A percentile compares a stretch with the other conserved stretches of the same genome.
Conservation (phyloP, 2,113 vertebrate species). For the Nettapus auritus region DNA sequence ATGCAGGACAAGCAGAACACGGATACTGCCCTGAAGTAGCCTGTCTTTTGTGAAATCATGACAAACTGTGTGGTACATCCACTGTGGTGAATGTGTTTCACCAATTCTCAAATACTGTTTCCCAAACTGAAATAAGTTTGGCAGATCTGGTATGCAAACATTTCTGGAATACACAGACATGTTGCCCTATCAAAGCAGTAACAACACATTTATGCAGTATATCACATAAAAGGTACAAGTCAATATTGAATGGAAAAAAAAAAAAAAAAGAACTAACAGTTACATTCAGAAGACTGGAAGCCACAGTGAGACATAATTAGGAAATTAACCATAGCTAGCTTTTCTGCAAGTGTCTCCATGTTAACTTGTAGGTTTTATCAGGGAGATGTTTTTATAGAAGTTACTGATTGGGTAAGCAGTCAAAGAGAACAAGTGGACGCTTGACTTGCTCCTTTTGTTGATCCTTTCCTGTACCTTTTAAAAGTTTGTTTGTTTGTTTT, state of each 20-base stretch:
- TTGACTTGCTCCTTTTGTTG: background rate
- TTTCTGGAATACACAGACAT: background rate
- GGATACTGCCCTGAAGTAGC: background rate
- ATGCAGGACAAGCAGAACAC: background rate
- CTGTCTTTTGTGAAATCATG: background rate
- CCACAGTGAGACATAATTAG: fast-evolving
- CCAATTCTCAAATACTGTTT: background rate
- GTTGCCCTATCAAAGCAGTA: background rate
- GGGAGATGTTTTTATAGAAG: background rate
- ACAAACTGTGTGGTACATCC: background rate
- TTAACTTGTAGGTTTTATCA: background rate
- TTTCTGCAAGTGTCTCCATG: background rate
- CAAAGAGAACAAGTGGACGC: background rate
- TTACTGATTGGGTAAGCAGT: background rate
- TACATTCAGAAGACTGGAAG: background rate
- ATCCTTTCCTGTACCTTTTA: background rate
- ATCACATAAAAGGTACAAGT: background rate
- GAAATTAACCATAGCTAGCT: background rate
- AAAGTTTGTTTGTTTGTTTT: too few relatives aligned
- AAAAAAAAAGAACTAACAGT: background rate
- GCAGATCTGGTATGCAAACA: background rate
- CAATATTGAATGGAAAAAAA: background rate
- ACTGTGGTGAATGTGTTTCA: background rate
- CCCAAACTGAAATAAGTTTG: background rate
- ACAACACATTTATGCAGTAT: background rate